Conservation (phyloP, 2,797 vertebrate genomes). For the Oreochromis mossambicus region DNA sequence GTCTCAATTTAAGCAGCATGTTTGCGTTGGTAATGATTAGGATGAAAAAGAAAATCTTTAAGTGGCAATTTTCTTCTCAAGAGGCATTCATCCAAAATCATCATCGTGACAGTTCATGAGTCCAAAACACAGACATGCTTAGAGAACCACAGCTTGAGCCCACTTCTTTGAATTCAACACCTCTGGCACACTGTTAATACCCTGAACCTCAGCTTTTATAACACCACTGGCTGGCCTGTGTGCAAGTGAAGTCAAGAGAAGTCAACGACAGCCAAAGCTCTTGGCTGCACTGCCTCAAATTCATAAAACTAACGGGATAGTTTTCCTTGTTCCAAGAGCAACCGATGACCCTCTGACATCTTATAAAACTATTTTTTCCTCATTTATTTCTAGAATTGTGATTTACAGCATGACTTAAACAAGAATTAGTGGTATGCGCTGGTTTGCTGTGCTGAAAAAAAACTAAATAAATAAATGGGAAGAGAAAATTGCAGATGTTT, state of each 20-base stretch:
- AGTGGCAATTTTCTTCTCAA: not conserved
- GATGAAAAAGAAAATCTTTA: not conserved
- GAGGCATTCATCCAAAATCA: not conserved
- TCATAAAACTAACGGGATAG: not conserved
- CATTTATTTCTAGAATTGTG: not conserved
- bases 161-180: not conserved
- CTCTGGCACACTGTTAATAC: not conserved
- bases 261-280: not conserved
- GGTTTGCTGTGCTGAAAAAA: not conserved
- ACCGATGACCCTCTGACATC: not conserved
- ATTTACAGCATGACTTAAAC: not conserved
- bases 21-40: not conserved
- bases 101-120: not conserved
- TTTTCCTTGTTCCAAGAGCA: constrained; percentile 5
- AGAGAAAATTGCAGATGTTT: not conserved
- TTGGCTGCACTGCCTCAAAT: not conserved
- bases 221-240: not conserved
- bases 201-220: constrained; percentile 6
- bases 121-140: not conserved
- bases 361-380: not conserved
- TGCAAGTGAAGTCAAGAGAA: not conserved
- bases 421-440: not conserved
- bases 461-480: not conserved
- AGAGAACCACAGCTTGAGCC: not conserved
- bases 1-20: not conserved